Percentiles rank a stretch among this genome's conserved stretches.
Conservation (phyloP, 2,113 vertebrate species). For the Cheilinus undulatus region DNA sequence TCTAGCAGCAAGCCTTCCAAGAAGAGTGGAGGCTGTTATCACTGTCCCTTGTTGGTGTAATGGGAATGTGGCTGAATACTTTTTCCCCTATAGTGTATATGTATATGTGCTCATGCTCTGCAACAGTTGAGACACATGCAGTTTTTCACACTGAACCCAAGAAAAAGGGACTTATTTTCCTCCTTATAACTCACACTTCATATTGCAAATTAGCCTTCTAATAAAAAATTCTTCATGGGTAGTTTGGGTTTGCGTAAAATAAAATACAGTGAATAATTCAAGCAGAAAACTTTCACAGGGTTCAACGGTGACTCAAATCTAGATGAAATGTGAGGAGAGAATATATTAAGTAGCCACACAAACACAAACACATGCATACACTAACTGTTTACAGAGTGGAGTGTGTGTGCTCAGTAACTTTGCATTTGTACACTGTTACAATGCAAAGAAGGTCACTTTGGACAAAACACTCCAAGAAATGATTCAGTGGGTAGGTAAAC, state of each 20-base stretch:
- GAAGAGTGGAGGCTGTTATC: too few species aligned
- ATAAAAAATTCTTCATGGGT: slow-evolving; percentile 44
- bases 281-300: slow-evolving; percentile 4
- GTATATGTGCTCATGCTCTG: neutral
- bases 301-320: slow-evolving; percentile 28
- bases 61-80: too few species aligned
- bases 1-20: too few species aligned
- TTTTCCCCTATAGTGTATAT: too few species aligned
- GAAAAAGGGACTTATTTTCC: neutral
- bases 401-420: neutral
- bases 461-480: too few species aligned
- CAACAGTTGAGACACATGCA: neutral
- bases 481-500: too few species aligned
- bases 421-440: too few species aligned
- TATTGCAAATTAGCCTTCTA: slow-evolving; percentile 21
- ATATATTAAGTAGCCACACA: slow-evolving; percentile 1
- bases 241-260: slow-evolving; percentile 10
- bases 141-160: neutral
- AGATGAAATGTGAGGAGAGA: slow-evolving; percentile 25
- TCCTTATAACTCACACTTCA: neutral
- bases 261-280: slow-evolving; percentile 39
- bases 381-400: neutral
- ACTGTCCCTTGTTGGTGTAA: too few species aligned
- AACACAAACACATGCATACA: neutral
- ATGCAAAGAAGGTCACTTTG: neutral